Percentiles rank a stretch among this genome's conserved stretches.
Evolutionary conservation across 2,888 invertebrate species (phyloP).

Genomic region (Melanargia galathea): DNA sequence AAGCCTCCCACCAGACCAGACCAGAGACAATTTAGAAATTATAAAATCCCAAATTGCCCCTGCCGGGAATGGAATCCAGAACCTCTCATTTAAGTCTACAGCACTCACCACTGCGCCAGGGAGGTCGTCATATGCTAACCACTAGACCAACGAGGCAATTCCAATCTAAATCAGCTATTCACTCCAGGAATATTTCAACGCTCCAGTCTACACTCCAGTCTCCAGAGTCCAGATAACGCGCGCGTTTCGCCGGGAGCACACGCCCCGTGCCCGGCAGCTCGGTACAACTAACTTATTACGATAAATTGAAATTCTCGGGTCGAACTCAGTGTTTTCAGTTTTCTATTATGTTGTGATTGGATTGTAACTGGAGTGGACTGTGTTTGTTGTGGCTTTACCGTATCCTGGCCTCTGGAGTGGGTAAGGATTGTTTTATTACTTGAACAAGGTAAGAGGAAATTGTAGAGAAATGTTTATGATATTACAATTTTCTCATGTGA

Average conservation of each 20-base stretch:
- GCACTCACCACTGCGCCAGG: too few species aligned
- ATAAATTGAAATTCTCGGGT: slow-evolving; percentile 26
- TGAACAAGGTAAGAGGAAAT: neutral
- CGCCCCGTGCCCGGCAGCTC: slow-evolving; percentile 44
- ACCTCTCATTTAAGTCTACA: too few species aligned
- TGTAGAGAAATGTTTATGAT: neutral
- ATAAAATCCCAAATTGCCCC: too few species aligned
- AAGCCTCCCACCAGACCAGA: too few species aligned
- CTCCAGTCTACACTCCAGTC: slow-evolving; percentile 17
- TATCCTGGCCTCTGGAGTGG: slow-evolving; percentile 6
- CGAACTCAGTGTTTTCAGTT: slow-evolving; percentile 24
- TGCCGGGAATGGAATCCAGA: too few species aligned
- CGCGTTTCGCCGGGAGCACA: slow-evolving; percentile 60
- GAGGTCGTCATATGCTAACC: too few species aligned
- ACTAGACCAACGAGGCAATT: too few species aligned
- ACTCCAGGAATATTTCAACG: neutral
- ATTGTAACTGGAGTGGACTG: slow-evolving; percentile 21
- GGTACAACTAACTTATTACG: slow-evolving; percentile 45
- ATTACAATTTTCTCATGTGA: too few species aligned
- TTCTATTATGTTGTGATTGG: slow-evolving; percentile 27
- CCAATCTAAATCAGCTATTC: too few species aligned
- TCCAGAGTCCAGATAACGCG: slow-evolving; percentile 55
- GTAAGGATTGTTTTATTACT: slow-evolving; percentile 19
- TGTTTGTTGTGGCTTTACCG: slow-evolving; percentile 23
- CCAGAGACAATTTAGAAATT: too few species aligned